phyloP scores from a whole-genome alignment of 2,888 invertebrate genomes.

The Lymantria dispar region DNA sequence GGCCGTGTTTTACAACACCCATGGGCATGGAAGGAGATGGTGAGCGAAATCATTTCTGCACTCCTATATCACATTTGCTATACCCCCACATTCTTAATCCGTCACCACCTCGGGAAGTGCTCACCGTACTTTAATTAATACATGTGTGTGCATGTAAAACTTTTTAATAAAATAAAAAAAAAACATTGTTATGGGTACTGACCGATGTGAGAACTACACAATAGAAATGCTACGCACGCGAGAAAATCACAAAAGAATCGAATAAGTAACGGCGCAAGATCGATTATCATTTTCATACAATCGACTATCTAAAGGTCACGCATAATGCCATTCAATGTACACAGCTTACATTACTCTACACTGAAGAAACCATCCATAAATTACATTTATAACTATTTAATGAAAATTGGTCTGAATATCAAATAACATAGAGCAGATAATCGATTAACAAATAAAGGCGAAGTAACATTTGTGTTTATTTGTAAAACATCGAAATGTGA shows the following conservation, averaged over 20 bases:
- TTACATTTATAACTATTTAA: constrained; percentile 35
- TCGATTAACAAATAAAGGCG: constrained; percentile 23
- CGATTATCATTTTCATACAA: constrained; percentile 79
- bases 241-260: constrained; percentile 58
- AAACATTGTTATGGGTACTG: constrained; percentile 17
- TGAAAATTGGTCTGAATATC: constrained; percentile 30
- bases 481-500: constrained; percentile 54
- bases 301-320: constrained; percentile 76
- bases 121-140: constrained; percentile 9
- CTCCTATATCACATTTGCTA: too few relatives aligned
- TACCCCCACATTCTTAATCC: too few relatives aligned
- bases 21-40: too few relatives aligned
- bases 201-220: constrained; percentile 35
- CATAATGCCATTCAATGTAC: constrained; percentile 72
- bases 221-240: constrained; percentile 29
- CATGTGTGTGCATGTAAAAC: constrained; percentile 12
- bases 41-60: too few relatives aligned
- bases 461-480: constrained; percentile 60
- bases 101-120: too few relatives aligned
- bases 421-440: constrained; percentile 32
- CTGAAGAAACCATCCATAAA: constrained; percentile 62
- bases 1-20: too few relatives aligned
- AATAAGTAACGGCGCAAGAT: constrained; percentile 63
- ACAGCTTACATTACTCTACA: constrained; percentile 58
- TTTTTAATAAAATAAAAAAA: constrained; percentile 6